These are phyloP conservation scores for Centropus bengalensis DNA, from an alignment of 2,113 vertebrate genomes.

Conservation along the genomic window DNA sequence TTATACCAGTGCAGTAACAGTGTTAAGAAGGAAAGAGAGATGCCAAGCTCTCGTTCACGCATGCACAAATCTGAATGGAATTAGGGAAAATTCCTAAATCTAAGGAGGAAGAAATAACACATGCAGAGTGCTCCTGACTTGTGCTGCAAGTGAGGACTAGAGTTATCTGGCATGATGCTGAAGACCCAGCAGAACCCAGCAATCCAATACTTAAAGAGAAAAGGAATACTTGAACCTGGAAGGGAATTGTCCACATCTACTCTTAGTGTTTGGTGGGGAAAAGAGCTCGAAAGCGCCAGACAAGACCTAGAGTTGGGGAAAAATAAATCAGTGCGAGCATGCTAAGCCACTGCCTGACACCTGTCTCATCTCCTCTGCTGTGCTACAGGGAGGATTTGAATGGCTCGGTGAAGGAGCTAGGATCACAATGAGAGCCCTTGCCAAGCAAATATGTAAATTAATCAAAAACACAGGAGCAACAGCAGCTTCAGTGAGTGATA, in stretches of 20 bases:
- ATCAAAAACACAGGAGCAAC: background rate
- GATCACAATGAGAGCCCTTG: background rate
- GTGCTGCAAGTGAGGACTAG: background rate
- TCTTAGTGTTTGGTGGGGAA: constrained; percentile 61
- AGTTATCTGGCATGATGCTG: constrained; percentile 39
- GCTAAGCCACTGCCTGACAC: constrained; percentile 28
- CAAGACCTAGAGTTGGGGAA: constrained; percentile 68
- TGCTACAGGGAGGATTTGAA: background rate
- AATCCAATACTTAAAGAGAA: constrained; percentile 64
- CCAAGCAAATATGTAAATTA: background rate
- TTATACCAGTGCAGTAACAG: background rate
- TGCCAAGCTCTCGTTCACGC: constrained; percentile 34
- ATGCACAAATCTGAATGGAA: constrained; percentile 38
- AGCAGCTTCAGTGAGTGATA: background rate
- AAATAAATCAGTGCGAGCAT: constrained; percentile 60
- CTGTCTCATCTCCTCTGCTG: background rate
- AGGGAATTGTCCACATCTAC: constrained; percentile 60
- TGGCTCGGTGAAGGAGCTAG: background rate
- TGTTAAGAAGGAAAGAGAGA: constrained; percentile 22
- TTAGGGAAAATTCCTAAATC: constrained; percentile 10
- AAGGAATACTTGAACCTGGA: constrained; percentile 67
- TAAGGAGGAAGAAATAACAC: constrained; percentile 1
- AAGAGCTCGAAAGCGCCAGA: constrained; percentile 61
- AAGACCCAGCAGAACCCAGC: constrained; percentile 66
- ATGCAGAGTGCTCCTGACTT: constrained; percentile 45